Evolutionary conservation across 1,140 invertebrate genomes (phyloP).

Genomic region (Drosophila sulfurigaster): DNA sequence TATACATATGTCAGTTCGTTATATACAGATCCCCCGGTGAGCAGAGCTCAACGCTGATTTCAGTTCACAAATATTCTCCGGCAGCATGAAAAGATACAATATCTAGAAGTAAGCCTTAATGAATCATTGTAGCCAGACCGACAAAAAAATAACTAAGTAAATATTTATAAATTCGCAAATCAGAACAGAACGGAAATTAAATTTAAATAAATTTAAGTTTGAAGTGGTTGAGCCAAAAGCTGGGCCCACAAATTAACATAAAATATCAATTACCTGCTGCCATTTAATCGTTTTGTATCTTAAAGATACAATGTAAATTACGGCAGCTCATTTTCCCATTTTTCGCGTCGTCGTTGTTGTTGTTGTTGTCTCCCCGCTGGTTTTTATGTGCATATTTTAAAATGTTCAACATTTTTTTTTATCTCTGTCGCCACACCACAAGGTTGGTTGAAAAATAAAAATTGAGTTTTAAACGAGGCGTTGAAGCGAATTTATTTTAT

Average conservation of each 20-base stretch:
- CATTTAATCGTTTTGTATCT: slow-evolving; percentile 70
- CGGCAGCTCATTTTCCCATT: slow-evolving; percentile 47
- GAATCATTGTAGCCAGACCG: slow-evolving; percentile 22
- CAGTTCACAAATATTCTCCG: slow-evolving; percentile 48
- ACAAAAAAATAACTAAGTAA: slow-evolving; percentile 33
- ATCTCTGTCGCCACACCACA: slow-evolving; percentile 23
- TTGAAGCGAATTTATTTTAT: slow-evolving; percentile 69
- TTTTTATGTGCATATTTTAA: slow-evolving; percentile 47
- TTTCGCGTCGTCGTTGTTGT: slow-evolving; percentile 3
- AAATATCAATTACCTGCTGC: slow-evolving; percentile 64
- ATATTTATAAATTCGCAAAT: slow-evolving; percentile 47
- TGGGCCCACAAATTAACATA: slow-evolving; percentile 51
- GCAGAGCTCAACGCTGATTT: slow-evolving; percentile 38
- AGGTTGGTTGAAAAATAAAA: slow-evolving; percentile 19
- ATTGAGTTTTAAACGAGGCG: slow-evolving; percentile 52
- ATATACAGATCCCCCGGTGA: neutral
- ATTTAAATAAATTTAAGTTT: slow-evolving; percentile 56
- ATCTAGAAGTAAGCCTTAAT: slow-evolving; percentile 39
- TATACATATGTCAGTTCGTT: neutral
- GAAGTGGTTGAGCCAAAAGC: slow-evolving; percentile 6
- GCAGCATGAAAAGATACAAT: slow-evolving; percentile 31
- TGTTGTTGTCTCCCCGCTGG: slow-evolving; percentile 7
- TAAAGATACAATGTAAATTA: slow-evolving; percentile 62
- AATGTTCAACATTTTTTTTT: slow-evolving; percentile 39
- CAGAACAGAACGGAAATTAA: slow-evolving; percentile 35